Evolutionary conservation across 2,888 invertebrate species (phyloP), one percentile per base, ranked within the genome.

Genomic region (Drosophila diplacantha): DNA sequence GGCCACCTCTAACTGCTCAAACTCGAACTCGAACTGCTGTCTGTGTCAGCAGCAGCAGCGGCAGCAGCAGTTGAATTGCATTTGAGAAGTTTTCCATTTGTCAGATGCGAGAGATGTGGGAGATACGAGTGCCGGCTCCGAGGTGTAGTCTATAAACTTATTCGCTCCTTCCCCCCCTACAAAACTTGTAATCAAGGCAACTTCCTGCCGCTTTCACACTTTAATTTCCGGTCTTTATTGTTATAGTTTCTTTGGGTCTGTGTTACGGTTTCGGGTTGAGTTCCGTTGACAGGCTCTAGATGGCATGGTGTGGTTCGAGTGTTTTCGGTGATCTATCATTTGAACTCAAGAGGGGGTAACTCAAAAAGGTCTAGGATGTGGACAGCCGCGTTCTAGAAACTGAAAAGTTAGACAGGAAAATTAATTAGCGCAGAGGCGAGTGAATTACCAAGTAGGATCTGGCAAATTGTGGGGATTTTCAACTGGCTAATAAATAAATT

Each of bases 221-320:
- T 84, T 81, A 80, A 81, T 81, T 74, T 81, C 80, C 84, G 80
- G 79, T 81, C 75, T 67, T 81, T 83, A 78, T 79, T 79, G 79
- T 83, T 69, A 79, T 81, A 83, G 74, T 80, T 82, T 50, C 72
- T 72, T 59, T 53, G 47, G 49, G 76, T 64, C 52, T 59, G 20
- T 67, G 67, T 66, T 65, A 56, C 57, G 49, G 62, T 66, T 75
- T 54, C 34, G 44, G 60, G 47, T 47, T 54, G 47, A 55, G 47
- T 57, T 58, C 43, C 38, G 58, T 43, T 29, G 58, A 54, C 65
- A 54, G 63, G 49, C 43, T 34, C 49, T 54, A 63, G 53, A 68
- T 60, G 73, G 71, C 61, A 3, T 18, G 16, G 29, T 44, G 29
- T 14, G 44, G 44, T 8, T 73, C 66, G 61, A 69, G 82, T 79